These are phyloP conservation scores for Caenorhabditis brenneri DNA, from an alignment of 1,140 invertebrate species.

Conservation along the genomic window DNA sequence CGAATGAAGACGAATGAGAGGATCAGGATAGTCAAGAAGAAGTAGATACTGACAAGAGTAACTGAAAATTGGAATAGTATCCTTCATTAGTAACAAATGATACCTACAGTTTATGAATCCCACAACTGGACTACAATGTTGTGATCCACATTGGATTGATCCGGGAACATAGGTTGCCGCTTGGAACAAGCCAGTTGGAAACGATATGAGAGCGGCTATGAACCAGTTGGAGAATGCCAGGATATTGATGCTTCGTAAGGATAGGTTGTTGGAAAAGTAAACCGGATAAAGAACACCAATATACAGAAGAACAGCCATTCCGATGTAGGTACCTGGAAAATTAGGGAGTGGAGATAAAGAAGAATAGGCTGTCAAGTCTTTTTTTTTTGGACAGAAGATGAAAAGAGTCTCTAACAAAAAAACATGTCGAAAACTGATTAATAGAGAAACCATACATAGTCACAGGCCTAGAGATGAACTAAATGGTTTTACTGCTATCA, in stretches of 20 bases:
- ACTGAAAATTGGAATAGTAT: not conserved
- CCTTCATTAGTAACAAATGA: not conserved
- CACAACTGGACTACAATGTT: not conserved
- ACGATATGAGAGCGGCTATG: not conserved
- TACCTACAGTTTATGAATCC: not conserved
- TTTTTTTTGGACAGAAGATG: too few relatives aligned
- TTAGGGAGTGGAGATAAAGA: too few relatives aligned
- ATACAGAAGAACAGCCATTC: not conserved
- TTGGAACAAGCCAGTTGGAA: not conserved
- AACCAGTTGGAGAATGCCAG: not conserved
- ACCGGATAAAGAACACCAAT: not conserved
- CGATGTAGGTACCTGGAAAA: not conserved
- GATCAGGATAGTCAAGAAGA: not conserved
- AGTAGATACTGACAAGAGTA: not conserved
- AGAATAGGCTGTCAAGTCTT: too few relatives aligned
- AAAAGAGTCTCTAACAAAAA: too few relatives aligned
- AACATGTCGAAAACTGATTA: too few relatives aligned
- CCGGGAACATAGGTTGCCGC: not conserved
- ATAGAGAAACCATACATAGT: too few relatives aligned
- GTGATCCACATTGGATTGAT: not conserved
- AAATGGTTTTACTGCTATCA: too few relatives aligned
- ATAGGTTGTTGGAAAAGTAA: not conserved
- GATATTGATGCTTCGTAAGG: not conserved
- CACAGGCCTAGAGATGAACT: too few relatives aligned
- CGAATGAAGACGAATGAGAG: not conserved